These are phyloP conservation scores for Halocynthia aurantium DNA, from an alignment of 23 tunicate genomes.

Conservation along the genomic window DNA sequence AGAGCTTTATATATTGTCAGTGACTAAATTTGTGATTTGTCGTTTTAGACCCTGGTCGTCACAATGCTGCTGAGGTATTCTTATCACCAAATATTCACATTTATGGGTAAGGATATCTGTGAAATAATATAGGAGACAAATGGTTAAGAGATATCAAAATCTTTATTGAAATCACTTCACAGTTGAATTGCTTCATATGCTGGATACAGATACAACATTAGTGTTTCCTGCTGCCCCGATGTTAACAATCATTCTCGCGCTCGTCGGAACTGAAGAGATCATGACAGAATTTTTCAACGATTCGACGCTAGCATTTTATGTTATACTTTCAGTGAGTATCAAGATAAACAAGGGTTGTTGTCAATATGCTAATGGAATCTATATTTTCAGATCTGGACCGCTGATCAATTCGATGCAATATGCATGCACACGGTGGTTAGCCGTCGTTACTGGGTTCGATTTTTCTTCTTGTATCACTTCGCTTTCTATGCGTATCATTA, in stretches of 20 bases:
- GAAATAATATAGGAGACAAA: too few relatives aligned
- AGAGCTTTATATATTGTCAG: too few relatives aligned
- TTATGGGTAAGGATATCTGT: slow-evolving; percentile 41
- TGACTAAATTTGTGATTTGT: not conserved
- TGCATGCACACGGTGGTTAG: slow-evolving; percentile 87
- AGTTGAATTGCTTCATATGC: slow-evolving; percentile 65
- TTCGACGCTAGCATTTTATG: slow-evolving; percentile 94
- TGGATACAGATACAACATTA: slow-evolving; percentile 58
- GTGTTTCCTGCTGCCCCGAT: slow-evolving; percentile 68
- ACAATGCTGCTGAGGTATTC: slow-evolving; percentile 90
- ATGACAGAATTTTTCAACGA: slow-evolving; percentile 97
- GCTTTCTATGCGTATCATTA: slow-evolving; percentile 89
- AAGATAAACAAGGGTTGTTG: not conserved
- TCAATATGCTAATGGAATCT: not conserved
- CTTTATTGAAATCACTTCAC: not conserved
- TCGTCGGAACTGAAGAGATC: slow-evolving; percentile 96
- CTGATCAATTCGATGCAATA: slow-evolving; percentile 87
- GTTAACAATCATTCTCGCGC: slow-evolving; percentile 87
- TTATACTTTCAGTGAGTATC: slow-evolving; percentile 39
- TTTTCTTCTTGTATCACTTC: slow-evolving; percentile 93
- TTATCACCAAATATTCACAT: slow-evolving; percentile 81
- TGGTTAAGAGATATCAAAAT: too few relatives aligned
- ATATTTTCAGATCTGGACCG: slow-evolving; percentile 67
- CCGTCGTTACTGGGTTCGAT: slow-evolving; percentile 87
- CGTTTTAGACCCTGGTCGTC: slow-evolving; percentile 44